phyloP scores from a whole-genome alignment of 2,797 vertebrate genomes.

The Megalops cyprinoides region DNA sequence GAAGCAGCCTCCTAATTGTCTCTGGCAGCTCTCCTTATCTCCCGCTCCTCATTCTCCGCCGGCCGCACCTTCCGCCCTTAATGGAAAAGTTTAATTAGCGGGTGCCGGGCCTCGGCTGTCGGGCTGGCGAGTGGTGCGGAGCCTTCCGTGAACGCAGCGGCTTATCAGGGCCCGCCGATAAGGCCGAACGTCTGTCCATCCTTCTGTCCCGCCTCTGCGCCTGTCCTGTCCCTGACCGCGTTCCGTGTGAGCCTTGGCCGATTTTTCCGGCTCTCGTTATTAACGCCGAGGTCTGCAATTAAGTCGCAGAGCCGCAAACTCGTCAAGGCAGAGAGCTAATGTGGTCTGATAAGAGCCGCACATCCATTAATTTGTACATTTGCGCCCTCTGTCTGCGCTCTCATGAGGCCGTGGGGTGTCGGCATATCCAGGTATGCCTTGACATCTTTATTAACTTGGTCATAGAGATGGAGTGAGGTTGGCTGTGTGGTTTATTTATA shows the following conservation, averaged over 20 bases:
- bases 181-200: neutral
- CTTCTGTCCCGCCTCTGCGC: neutral
- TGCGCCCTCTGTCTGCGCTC: neutral
- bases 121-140: neutral
- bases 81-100: constrained; percentile 15
- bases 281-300: neutral
- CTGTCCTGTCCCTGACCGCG: neutral
- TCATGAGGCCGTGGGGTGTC: neutral
- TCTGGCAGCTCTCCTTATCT: constrained; percentile 12
- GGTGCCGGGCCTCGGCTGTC: neutral
- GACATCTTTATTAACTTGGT: neutral
- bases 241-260: neutral
- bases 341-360: neutral
- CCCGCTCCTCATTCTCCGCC: neutral
- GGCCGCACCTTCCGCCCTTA: neutral
- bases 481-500: neutral
- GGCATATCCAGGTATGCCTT: neutral
- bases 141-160: neutral
- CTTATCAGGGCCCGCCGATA: neutral
- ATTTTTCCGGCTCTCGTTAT: neutral
- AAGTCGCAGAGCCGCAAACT: neutral
- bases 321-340: neutral
- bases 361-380: neutral
- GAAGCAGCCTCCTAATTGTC: constrained; percentile 2
- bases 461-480: no score